phyloP scores from a whole-genome alignment of 2,888 invertebrate species.

The Augiades crinisus region DNA sequence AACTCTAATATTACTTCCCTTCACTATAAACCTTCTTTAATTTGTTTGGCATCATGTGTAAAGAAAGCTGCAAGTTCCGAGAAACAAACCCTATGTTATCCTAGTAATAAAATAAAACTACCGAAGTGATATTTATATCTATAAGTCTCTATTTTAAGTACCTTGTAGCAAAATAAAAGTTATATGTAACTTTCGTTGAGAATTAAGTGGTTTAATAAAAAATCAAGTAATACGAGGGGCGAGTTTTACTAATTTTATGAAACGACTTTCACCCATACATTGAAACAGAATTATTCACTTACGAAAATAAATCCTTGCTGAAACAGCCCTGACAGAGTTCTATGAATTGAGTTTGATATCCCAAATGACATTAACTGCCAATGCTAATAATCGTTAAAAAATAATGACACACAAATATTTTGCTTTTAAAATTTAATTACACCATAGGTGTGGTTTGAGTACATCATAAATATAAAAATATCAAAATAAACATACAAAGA shows the following conservation, averaged over 20 bases:
- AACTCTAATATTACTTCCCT: too few species aligned
- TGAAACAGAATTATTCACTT: not conserved
- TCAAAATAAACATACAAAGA: too few species aligned
- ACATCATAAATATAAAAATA: too few species aligned
- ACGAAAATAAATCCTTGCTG: conserved; percentile 5
- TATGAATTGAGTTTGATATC: not conserved
- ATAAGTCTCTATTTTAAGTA: not conserved
- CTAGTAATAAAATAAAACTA: too few species aligned
- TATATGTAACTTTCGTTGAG: not conserved
- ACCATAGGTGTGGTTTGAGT: too few species aligned
- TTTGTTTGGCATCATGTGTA: too few species aligned
- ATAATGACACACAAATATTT: not conserved
- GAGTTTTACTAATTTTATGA: not conserved
- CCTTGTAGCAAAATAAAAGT: not conserved
- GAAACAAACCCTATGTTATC: too few species aligned
- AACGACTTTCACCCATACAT: not conserved
- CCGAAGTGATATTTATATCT: too few species aligned
- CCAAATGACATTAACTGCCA: not conserved
- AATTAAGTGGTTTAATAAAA: not conserved
- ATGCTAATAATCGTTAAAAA: not conserved
- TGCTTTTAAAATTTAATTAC: not conserved
- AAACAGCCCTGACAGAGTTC: not conserved
- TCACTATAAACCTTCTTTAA: too few species aligned
- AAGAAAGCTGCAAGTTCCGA: too few species aligned
- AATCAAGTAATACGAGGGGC: not conserved